These are phyloP conservation scores for Stenurella melanura DNA, from an alignment of 2,888 invertebrate species.

Conservation along the genomic window DNA sequence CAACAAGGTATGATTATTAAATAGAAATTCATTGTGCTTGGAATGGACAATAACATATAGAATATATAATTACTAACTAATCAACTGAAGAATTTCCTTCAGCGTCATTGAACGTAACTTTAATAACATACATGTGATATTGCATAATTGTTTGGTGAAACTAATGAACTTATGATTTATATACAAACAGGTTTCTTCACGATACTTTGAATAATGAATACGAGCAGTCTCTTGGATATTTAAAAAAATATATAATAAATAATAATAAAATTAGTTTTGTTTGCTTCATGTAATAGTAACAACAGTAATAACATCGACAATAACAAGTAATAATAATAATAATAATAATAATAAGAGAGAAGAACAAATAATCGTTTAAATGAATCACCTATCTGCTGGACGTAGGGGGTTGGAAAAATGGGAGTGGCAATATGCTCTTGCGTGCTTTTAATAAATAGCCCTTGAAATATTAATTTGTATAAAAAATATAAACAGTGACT, in stretches of 20 bases:
- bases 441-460: no score
- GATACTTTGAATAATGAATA: neutral
- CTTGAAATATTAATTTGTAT: no score
- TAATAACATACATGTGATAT: slow-evolving; percentile 10
- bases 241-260: neutral
- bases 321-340: no score
- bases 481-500: no score
- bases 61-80: slow-evolving; percentile 14
- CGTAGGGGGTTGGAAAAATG: no score
- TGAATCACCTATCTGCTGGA: no score
- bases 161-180: slow-evolving; percentile 11
- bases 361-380: no score
- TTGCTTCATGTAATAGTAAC: no score
- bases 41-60: slow-evolving; percentile 2
- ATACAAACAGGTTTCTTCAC: neutral
- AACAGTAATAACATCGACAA: no score
- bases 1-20: slow-evolving; percentile 18
- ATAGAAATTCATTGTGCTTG: slow-evolving; percentile 15
- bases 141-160: slow-evolving; percentile 7
- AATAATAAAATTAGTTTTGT: neutral
- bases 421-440: no score
- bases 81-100: slow-evolving; percentile 11
- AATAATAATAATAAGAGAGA: no score
- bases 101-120: slow-evolving; percentile 11
- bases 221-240: neutral